Evolutionary conservation across 1,140 invertebrate genomes (phyloP).

Genomic region (Camponotus floridanus): DNA sequence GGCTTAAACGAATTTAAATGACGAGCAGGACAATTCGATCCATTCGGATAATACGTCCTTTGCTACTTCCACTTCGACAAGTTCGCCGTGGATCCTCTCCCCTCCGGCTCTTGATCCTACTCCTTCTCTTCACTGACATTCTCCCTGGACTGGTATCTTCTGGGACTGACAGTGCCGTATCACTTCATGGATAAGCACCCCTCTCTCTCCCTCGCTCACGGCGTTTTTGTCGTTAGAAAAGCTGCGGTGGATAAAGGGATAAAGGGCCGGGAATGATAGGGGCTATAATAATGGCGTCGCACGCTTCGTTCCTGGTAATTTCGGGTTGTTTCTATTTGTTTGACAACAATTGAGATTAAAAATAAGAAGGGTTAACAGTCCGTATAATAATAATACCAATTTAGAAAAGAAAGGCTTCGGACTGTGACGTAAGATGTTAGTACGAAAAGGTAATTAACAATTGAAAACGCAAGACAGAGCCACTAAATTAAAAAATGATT

Average conservation of each 20-base stretch:
- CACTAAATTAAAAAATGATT: no score
- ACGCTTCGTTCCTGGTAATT: conserved; percentile 42
- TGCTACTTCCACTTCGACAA: conserved; percentile 37
- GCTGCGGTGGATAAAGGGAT: conserved; percentile 53
- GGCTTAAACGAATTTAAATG: conserved; percentile 74
- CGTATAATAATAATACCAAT: no score
- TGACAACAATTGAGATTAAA: neutral
- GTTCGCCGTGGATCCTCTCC: neutral
- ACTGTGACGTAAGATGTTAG: no score
- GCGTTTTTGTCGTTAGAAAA: conserved; percentile 45
- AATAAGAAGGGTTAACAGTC: no score
- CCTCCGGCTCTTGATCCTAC: neutral
- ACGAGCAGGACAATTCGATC: conserved; percentile 70
- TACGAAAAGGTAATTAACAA: no score
- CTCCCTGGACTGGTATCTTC: conserved; percentile 38
- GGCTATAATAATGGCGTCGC: conserved; percentile 38
- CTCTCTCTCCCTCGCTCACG: neutral
- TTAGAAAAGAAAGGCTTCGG: no score
- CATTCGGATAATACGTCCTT: conserved; percentile 49
- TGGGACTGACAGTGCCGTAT: conserved; percentile 58
- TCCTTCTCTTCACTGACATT: conserved; percentile 34
- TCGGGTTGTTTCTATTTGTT: conserved; percentile 13
- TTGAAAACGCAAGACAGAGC: no score
- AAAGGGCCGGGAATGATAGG: conserved; percentile 32
- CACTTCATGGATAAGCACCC: conserved; percentile 51